Evolutionary conservation across 2,113 vertebrate species (phyloP), one percentile per base, ranked within the genome.

Genomic region (Candoia aspera): DNA sequence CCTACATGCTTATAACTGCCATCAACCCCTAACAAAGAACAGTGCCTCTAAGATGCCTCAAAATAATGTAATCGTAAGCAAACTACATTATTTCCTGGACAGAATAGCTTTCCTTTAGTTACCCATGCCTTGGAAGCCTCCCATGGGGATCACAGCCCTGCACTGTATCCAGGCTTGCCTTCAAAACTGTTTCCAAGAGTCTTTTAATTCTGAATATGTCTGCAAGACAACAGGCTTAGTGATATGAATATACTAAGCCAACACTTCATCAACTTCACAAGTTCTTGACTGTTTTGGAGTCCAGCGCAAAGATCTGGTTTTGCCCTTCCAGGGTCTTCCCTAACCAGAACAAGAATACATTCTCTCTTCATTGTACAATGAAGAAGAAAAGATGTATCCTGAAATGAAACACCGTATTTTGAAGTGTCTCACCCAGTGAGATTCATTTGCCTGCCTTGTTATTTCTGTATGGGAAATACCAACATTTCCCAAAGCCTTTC

Each of bases 21-120:
- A 37, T 13, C 93, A 59, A 11, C 91, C 83, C 2, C 17, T 59
- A 60, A 93, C n/a, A 90, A 85, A 73, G 89, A 88, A 23, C 11
- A 12, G 8, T 12, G 6, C 24, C 17, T 83, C 24, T 54, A 6
- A 37, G 55, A 84, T 49, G 53, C 88, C 86, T 17, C 87, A 94
- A 86, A 55, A 57, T 84, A 92, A 55, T 46, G 2, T 83, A 55
- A 83, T 8, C 33, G 8, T 46, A 90, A 42, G 9, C 37, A 46
- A 58, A 55, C 57, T 59, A 21, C 2, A 46, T 11, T 4, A 26
- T 42, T 62, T 84, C 26, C 37, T 57, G 53, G 33, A 58, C 6
- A 84, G 54, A 29, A 83, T 57, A 29, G 54, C 23, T 10, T 79
- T 90, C 13, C 11, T 24, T 55, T 15, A 55, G 42, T 42, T 68